These are phyloP conservation scores for Hymenochirus boettgeri DNA, from an alignment of 2,113 vertebrate genomes.

Conservation along the genomic window DNA sequence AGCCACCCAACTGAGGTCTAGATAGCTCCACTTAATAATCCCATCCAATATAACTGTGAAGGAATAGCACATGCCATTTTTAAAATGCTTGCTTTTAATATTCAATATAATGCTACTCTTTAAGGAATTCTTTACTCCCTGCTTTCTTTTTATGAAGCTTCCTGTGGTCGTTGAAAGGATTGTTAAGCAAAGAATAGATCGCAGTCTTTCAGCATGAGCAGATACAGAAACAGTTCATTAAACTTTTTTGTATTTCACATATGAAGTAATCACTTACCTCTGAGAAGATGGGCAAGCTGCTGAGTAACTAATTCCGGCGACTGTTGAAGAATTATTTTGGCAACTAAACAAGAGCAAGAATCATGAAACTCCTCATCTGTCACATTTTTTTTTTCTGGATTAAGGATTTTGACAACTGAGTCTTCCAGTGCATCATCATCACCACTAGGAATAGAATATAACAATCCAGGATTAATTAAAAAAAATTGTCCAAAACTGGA, in stretches of 20 bases:
- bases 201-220: slow-evolving; percentile 74
- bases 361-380: slow-evolving; percentile 56
- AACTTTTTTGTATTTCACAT: slow-evolving; percentile 68
- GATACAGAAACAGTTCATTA: slow-evolving; percentile 83
- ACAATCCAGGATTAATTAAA: too few relatives aligned
- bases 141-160: slow-evolving; percentile 76
- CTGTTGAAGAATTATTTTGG: slow-evolving; percentile 86
- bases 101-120: slow-evolving; percentile 72
- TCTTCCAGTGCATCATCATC: slow-evolving; percentile 76
- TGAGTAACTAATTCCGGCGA: slow-evolving; percentile 82
- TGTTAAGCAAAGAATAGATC: slow-evolving; percentile 91
- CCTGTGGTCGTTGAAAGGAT: slow-evolving; percentile 74
- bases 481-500: too few relatives aligned
- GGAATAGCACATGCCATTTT: slow-evolving; percentile 56
- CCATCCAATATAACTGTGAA: slow-evolving; percentile 57
- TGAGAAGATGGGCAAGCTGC: slow-evolving; percentile 82
- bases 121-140: slow-evolving; percentile 77
- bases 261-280: slow-evolving; percentile 81
- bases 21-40: slow-evolving; percentile 59
- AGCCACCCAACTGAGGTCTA: slow-evolving; percentile 50
- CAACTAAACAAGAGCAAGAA: slow-evolving; percentile 69
- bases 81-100: slow-evolving; percentile 75
- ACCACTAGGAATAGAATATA: slow-evolving; percentile 49
- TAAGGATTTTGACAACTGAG: slow-evolving; percentile 80
- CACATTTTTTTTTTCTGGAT: slow-evolving; percentile 65